These are phyloP conservation scores for Coleophora flavipennella DNA, from an alignment of 2,888 invertebrate genomes.

Conservation along the genomic window DNA sequence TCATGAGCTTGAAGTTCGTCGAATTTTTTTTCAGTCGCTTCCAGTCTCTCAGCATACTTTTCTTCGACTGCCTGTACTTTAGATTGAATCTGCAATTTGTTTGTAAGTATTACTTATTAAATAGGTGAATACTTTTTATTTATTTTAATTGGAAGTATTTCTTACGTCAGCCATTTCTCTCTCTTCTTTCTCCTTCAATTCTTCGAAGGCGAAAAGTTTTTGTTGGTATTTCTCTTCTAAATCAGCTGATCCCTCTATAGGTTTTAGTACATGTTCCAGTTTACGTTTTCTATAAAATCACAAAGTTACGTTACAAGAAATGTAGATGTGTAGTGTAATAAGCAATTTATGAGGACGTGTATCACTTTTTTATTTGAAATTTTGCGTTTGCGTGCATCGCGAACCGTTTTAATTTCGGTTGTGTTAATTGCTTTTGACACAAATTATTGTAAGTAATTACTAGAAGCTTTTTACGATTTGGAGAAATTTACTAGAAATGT, in stretches of 20 bases:
- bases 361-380: too few relatives aligned
- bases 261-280: conserved; percentile 56
- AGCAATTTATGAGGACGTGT: too few relatives aligned
- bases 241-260: conserved; percentile 43
- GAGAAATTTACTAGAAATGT: too few relatives aligned
- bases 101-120: not conserved
- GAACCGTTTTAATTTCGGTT: too few relatives aligned
- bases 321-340: too few relatives aligned
- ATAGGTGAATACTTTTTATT: too few relatives aligned
- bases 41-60: conserved; percentile 30
- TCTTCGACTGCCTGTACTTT: conserved; percentile 41
- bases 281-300: conserved; percentile 53
- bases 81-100: conserved; percentile 33
- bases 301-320: too few relatives aligned
- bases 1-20: conserved; percentile 45
- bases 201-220: conserved; percentile 44
- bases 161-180: conserved; percentile 48
- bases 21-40: conserved; percentile 42
- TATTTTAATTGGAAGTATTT: conserved; percentile 1
- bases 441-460: too few relatives aligned
- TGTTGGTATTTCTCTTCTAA: conserved; percentile 60
- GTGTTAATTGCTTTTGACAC: too few relatives aligned
- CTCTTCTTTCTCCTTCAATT: conserved; percentile 49
- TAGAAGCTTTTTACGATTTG: too few relatives aligned
- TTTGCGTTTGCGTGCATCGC: too few relatives aligned